Conservation (phyloP, 2,113 vertebrate species). For the Girardinichthys multiradiatus region DNA sequence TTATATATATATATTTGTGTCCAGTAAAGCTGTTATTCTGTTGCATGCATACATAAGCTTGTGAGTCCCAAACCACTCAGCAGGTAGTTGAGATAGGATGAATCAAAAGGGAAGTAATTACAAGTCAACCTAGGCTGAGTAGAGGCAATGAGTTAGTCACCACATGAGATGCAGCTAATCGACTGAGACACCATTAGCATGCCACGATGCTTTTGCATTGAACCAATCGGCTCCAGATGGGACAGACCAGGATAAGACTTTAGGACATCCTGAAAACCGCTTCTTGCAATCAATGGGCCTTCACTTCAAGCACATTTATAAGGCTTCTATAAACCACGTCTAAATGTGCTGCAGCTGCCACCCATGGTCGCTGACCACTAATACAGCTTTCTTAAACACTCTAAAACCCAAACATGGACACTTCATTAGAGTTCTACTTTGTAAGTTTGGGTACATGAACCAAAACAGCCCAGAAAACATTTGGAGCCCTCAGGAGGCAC, state of each 20-base stretch:
- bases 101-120: conserved; percentile 12
- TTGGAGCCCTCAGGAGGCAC: too few species aligned
- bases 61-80: conserved; percentile 6
- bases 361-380: conserved; percentile 58
- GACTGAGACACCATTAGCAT: conserved; percentile 44
- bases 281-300: conserved; percentile 64
- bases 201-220: conserved; percentile 51
- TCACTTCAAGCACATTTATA: conserved; percentile 54
- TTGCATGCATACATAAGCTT: neutral
- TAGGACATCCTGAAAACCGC: conserved; percentile 54
- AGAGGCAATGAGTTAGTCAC: conserved; percentile 48
- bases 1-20: neutral
- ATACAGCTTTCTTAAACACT: conserved; percentile 37
- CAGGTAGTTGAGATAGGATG: conserved; percentile 6
- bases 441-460: conserved; percentile 61
- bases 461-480: conserved; percentile 17
- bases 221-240: conserved; percentile 66
- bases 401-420: conserved; percentile 50
- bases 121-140: conserved; percentile 32
- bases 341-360: conserved; percentile 62
- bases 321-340: conserved; percentile 63
- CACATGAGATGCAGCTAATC: conserved; percentile 55
- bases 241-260: conserved; percentile 45
- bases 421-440: conserved; percentile 52
- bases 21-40: neutral